Base-by-base conservation (phyloP, 30 jellyfish, hydroid and myxozoan genomes). In the Aurelia aurita region DNA sequence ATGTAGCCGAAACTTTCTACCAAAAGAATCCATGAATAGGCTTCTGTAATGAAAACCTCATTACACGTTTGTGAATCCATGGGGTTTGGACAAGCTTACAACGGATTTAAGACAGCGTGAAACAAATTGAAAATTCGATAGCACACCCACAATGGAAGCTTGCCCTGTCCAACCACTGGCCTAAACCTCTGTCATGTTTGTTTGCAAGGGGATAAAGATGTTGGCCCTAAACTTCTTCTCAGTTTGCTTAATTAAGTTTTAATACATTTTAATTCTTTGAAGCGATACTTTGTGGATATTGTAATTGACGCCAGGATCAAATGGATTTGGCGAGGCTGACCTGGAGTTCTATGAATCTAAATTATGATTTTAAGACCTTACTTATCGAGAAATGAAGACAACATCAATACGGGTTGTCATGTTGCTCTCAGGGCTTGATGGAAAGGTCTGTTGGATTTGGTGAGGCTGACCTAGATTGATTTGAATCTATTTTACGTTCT, bases 231-330 rank as follows among this genome's bases (percentile, higher is more conserved):
- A 59, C 63, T 22, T 60, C 77, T 18, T 46, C 25, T 19, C 78
- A 19, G 88, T 77, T 77, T 77, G 76, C 79, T 58, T 77, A 77
- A 77, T 58, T 77, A 58, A 58, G 88, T 15, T 77, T 77, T 59
- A 77, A 77, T 77, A 63, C 88, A 25, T 31, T 77, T 77, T 77
- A 77, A 77, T 77, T 59, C 88, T 19, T 58, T 43, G 69, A 34
- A 60, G n/a, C 54, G 62, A 43, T 61, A 60, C 88, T 8, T 77
- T 77, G 88, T 58, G 88, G 88, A 77, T 55, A 60, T 26, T 14
- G 43, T 27, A 23, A 67, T 45, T 5, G n/a, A 11, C 19, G 23
- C 43, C 53, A 2, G 29, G 67, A 55, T 55, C 51, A 39, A 39
- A 39, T n/a, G n/a, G n/a, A n/a, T n/a, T n/a, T n/a, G n/a, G n/a